Evolutionary conservation across 2,797 vertebrate genomes (phyloP), one percentile per base, ranked within the genome.

Genomic region (Anisognathus igniventris): DNA sequence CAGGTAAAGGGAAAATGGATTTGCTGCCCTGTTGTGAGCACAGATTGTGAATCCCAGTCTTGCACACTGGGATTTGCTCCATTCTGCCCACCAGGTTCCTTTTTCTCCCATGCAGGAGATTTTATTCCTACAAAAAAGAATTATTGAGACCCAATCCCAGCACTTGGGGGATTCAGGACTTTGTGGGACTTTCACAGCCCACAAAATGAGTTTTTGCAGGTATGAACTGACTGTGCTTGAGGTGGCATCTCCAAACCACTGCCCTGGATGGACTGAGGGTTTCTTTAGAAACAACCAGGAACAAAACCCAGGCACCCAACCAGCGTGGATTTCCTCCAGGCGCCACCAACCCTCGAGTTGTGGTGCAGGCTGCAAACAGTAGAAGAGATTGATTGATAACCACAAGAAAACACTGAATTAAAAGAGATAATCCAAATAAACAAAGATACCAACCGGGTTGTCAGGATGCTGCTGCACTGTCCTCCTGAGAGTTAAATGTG

Each of bases 391-490:
- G 12, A 25, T 42, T 90, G 12, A 27, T 42, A 88, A 95, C 91
- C 70, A 67, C 35, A 33, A 88, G 7, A 60, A 86, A 88, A 39
- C 24, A 25, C 20, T 0, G 7, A 72, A 20, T 14, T 8, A 8
- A 56, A n/a, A 37, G 23, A 40, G n/a, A 50, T 0, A 62, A 78
- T n/a, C n/a, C 77, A 57, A 90, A 76, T 12, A 93, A 85, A 58
- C 1, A 8, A 10, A 33, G 91, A 98, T 99, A 99, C 99, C 98
- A 98, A 99, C 99, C 99, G 61, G 95, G 95, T 95, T 94, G 96
- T 96, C 95, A 35, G 56, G 92, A 86, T 92, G 95, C 97, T 66
- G 53, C 94, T 97, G 96, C 98, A 51, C 54, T 96, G 94, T 97
- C 98, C 97, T 98, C 97, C 97, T 87, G 97, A 98, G 97, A 97